phyloP scores from a whole-genome alignment of 2,888 invertebrate species.

The Hirtodrosophila duncani region DNA sequence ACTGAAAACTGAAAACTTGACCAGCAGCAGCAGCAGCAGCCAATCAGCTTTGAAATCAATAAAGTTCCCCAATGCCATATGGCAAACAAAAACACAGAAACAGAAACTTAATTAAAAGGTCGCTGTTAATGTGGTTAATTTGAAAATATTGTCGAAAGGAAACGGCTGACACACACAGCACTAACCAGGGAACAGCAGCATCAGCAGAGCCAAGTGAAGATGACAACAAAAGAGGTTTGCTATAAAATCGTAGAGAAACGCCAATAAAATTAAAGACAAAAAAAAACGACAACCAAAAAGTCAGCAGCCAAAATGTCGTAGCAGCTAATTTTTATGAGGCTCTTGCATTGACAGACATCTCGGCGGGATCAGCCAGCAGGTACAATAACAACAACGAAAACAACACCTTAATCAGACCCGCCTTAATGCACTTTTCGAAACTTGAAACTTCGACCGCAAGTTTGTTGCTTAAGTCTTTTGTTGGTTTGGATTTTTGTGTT shows the following conservation, averaged over 20 bases:
- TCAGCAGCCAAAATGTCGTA: too few species aligned
- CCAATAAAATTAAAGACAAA: conserved; percentile 58
- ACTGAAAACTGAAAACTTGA: conserved; percentile 15
- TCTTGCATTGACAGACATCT: conserved; percentile 64
- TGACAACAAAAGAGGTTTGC: conserved; percentile 11
- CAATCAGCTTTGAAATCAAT: conserved; percentile 65
- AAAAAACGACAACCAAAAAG: conserved; percentile 52
- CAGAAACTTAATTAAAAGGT: conserved; percentile 72
- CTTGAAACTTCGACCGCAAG: too few species aligned
- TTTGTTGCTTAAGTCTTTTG: conserved; percentile 66
- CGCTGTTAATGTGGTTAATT: conserved; percentile 70
- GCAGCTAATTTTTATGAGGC: conserved; percentile 63
- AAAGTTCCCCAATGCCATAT: conserved; percentile 67
- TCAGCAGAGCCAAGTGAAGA: background rate
- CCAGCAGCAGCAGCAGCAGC: conserved; percentile 13
- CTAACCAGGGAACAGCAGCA: too few species aligned
- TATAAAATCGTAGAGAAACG: conserved; percentile 52
- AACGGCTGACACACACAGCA: conserved; percentile 44
- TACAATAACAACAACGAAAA: too few species aligned
- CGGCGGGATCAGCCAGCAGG: conserved; percentile 70
- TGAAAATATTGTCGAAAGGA: conserved; percentile 71
- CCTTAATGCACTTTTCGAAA: too few species aligned
- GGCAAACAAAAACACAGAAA: conserved; percentile 38
- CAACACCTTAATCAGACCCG: too few species aligned
- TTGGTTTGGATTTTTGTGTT: too few species aligned